A percentile compares a stretch with the other conserved stretches of the same genome.
These are phyloP conservation scores for Armadillidium nasatum DNA, from an alignment of 1,140 invertebrate species.

Conservation along the genomic window DNA sequence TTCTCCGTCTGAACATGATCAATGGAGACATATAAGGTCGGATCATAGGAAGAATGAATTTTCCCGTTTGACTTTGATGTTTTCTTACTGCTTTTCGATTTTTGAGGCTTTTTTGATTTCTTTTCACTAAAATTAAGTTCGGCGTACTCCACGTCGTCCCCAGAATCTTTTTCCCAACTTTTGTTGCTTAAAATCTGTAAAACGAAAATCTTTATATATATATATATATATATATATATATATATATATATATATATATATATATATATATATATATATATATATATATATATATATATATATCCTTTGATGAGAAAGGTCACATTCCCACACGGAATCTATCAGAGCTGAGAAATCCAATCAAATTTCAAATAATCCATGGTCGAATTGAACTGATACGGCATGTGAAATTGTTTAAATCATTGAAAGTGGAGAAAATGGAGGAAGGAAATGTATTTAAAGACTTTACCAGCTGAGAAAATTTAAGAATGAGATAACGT, in stretches of 20 bases:
- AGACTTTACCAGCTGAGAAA: too few species aligned
- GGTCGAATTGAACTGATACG: too few species aligned
- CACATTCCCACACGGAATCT: too few species aligned
- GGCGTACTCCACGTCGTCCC: background rate
- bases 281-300: background rate
- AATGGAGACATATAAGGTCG: background rate
- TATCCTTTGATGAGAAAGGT: too few species aligned
- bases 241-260: background rate
- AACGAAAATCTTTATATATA: background rate
- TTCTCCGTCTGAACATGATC: background rate
- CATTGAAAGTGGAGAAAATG: too few species aligned
- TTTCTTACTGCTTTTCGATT: background rate
- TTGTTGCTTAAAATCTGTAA: background rate
- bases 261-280: background rate
- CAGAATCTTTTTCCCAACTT: background rate
- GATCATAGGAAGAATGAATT: background rate
- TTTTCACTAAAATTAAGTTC: background rate
- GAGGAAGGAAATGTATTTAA: too few species aligned
- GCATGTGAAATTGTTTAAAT: too few species aligned
- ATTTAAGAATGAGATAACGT: too few species aligned
- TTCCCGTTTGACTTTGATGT: background rate
- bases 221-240: slow-evolving; percentile 10
- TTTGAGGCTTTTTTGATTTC: background rate
- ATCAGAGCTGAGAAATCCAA: too few species aligned
- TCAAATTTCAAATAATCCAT: too few species aligned